Conservation (phyloP, 2,888 invertebrate genomes). For the Platycnemis pennipes region DNA sequence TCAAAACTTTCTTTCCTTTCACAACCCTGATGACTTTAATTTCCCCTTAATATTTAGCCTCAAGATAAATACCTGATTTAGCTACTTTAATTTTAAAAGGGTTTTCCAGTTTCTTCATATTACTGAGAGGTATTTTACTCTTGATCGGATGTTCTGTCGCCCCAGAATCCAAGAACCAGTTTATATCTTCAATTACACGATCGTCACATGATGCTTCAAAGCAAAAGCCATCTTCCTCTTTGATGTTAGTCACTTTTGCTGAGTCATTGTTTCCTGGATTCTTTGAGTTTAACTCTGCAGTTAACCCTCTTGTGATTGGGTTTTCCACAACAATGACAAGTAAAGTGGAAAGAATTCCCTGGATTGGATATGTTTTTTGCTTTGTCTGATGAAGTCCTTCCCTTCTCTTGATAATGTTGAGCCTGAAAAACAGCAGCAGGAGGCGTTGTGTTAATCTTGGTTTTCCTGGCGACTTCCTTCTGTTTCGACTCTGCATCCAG, state of each 20-base stretch:
- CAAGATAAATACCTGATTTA: no score
- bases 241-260: slow-evolving; percentile 27
- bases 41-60: no score
- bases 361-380: not conserved
- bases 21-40: no score
- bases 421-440: not conserved
- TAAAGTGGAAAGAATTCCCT: not conserved
- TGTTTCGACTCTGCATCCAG: not conserved
- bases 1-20: no score
- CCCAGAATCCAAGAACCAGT: slow-evolving; percentile 74
- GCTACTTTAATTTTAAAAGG: no score
- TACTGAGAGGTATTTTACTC: slow-evolving; percentile 67
- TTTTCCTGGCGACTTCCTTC: not conserved
- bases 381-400: not conserved
- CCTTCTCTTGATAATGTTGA: slow-evolving; percentile 23
- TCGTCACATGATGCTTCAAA: slow-evolving; percentile 67
- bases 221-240: slow-evolving; percentile 30
- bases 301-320: not conserved
- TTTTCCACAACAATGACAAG: not conserved
- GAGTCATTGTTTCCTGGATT: not conserved
- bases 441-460: not conserved
- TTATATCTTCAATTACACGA: slow-evolving; percentile 55
- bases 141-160: slow-evolving; percentile 73
- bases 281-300: not conserved
- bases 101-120: slow-evolving; percentile 69